These are phyloP conservation scores for Nesoenas mayeri DNA, from an alignment of 2,113 vertebrate species.

Conservation along the genomic window DNA sequence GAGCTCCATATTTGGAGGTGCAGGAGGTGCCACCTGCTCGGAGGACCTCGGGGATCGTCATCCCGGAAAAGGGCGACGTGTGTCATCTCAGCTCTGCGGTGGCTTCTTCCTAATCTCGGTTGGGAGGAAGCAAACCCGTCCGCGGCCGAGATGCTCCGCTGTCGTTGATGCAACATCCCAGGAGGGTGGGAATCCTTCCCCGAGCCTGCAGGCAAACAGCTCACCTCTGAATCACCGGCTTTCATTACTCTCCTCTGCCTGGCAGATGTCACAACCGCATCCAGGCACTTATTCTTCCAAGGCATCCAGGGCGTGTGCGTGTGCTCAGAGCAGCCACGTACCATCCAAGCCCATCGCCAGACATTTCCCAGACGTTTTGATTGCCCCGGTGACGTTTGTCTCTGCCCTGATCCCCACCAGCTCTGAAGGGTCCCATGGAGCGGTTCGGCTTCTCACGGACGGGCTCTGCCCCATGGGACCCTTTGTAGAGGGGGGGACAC, in stretches of 20 bases:
- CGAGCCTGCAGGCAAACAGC: constrained; percentile 5
- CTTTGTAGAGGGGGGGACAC: too few relatives aligned
- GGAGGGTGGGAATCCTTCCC: constrained; percentile 32
- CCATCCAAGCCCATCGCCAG: not conserved
- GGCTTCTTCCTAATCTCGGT: not conserved
- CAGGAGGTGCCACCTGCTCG: not conserved
- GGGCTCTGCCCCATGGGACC: fast-evolving
- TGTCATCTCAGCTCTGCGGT: not conserved
- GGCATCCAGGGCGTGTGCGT: constrained; percentile 19
- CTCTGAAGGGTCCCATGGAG: fast-evolving
- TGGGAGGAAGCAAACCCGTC: not conserved
- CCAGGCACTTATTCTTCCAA: constrained; percentile 35
- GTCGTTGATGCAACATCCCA: constrained; percentile 13
- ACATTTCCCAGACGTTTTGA: fast-evolving
- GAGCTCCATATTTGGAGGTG: not conserved
- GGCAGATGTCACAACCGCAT: constrained; percentile 37
- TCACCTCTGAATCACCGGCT: constrained; percentile 34
- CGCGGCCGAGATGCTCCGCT: not conserved
- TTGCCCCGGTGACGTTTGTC: fast-evolving
- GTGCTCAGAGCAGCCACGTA: not conserved
- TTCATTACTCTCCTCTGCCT: not conserved
- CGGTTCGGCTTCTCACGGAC: fast-evolving
- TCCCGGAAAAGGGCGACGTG: not conserved
- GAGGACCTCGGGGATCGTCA: not conserved
- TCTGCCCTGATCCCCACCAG: fast-evolving